Evolutionary conservation across 2,797 vertebrate genomes (phyloP).

Genomic region (Strix occidentalis): DNA sequence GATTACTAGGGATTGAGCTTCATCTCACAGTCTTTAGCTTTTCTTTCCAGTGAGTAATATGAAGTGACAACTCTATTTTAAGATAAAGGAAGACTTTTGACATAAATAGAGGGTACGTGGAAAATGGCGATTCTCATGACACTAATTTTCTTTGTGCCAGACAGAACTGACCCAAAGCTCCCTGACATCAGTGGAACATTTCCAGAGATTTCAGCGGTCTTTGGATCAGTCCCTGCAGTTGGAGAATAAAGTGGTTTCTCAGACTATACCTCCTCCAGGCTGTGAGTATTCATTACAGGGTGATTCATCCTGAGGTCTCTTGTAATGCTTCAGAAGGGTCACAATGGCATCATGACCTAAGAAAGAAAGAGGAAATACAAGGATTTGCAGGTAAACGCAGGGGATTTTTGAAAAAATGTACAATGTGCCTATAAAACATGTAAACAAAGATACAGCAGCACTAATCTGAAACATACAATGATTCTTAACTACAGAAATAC

Average conservation of each 20-base stretch:
- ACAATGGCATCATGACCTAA: constrained; percentile 93
- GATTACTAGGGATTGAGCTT: neutral
- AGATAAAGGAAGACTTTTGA: neutral
- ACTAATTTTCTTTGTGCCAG: neutral
- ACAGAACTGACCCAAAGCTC: neutral
- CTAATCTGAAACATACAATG: neutral
- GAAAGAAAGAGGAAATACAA: neutral
- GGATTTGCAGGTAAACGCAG: neutral
- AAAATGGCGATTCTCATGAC: neutral
- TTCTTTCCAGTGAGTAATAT: neutral
- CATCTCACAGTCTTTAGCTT: neutral
- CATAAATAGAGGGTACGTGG: neutral
- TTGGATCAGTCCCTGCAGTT: neutral
- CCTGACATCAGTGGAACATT: neutral
- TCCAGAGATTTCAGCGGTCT: neutral
- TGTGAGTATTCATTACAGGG: constrained; percentile 96
- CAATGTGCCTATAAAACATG: neutral
- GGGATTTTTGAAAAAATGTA: neutral
- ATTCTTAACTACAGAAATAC: neutral
- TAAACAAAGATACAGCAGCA: neutral
- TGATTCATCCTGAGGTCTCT: constrained; percentile 89
- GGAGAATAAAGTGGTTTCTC: neutral
- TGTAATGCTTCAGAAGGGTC: constrained; percentile 96
- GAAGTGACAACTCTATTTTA: neutral
- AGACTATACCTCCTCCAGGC: constrained; percentile 89